Base-by-base conservation (phyloP, 2,888 invertebrate species). In the Ochropleura leucogaster region DNA sequence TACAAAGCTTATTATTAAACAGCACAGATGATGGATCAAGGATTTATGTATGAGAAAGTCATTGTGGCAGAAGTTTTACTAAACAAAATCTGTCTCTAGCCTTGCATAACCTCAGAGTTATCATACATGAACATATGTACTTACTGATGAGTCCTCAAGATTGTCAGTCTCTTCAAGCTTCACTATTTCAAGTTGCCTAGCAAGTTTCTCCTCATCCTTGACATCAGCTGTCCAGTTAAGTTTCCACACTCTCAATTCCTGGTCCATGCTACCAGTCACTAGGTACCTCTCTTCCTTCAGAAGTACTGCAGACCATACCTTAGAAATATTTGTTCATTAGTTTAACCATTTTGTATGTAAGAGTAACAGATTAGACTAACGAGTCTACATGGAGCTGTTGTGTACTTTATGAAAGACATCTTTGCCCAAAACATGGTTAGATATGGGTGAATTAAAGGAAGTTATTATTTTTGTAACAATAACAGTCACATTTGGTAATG, bases 201-300 rank as follows among this genome's bases (percentile, higher is more conserved):
- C 92, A 5, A 97, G 87, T 86, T 97, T 96, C 20, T 97, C 96
- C 68, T 96, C 93, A 55, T 96, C 92, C 84, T 97, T 96, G 10
- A 92, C 87, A 83, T 96, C 96, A 82, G 97, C 95, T 4, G 95
- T 96, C 90, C 97, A 97, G 74, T 95, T 96, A 20, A 99, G 94
- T 90, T 98, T 98, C 98, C 98, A 99, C 0, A 99, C 98, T 84
- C 98, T 96, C 80, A 99, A 96, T 91, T 98, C 98, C 85, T 97
- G 97, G 91, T 99, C 99, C 80, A 98, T 97, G 84, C 98, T 98
- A 30, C 99, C 99, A 12, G 99, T 98, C n/a, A 99, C 97, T 87
- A 99, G 95, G 88, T 98, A 98, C 66, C 97, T 97, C 89, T 98
- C 98, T 89, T 98, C 97, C 90, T 98, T 98, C 47, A 98, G 93